Base-by-base conservation (phyloP, 2,888 invertebrate species). In the Augiades crinisus region DNA sequence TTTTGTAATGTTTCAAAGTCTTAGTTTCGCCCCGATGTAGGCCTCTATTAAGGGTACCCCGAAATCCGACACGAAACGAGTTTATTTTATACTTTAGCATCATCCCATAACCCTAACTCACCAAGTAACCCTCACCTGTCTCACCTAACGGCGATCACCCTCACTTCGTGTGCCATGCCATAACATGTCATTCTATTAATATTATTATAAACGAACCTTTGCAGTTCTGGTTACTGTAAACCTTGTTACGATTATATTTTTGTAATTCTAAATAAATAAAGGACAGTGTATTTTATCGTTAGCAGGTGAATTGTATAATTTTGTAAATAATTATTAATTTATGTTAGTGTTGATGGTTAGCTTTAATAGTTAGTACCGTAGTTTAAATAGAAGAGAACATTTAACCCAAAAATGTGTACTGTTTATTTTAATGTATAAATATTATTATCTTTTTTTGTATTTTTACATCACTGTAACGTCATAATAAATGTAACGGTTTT, bases 241-340 rank as follows among this genome's bases (percentile, higher is more conserved):
- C 53, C 16, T 33, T 12, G 40, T 49, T 34, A 41, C 49, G 41
- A 49, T 47, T 30, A 43, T 34, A 34, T 50, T 41, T 50, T 43
- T 50, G 43, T 50, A 50, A 49, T 41, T 24, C 34, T 33, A 49
- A 50, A 36, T 41, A 24, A 33, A 40, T 50, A 50, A 50, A 21
- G 50, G 50, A 50, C 43, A 50, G 47, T 51, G 44, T 55, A 46
- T 44, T 38, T 43, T 49, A 47, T 24, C 19, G 38, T 53, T 46
- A 56, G 44, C 36, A 38, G 54, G 51, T 47, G 38, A 54, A 44
- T 40, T 88, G 87, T 88, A 87, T 86, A 84, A 83, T 85, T 83
- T 84, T 88, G 86, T 89, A 88, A 78, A 88, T 86, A 87, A 69
- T 65, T 70, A 67, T 75, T 85, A 83, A 87, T 83, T 88, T 87